phyloP scores from a whole-genome alignment of 2,113 vertebrate species.

The Menidia beryllina region DNA sequence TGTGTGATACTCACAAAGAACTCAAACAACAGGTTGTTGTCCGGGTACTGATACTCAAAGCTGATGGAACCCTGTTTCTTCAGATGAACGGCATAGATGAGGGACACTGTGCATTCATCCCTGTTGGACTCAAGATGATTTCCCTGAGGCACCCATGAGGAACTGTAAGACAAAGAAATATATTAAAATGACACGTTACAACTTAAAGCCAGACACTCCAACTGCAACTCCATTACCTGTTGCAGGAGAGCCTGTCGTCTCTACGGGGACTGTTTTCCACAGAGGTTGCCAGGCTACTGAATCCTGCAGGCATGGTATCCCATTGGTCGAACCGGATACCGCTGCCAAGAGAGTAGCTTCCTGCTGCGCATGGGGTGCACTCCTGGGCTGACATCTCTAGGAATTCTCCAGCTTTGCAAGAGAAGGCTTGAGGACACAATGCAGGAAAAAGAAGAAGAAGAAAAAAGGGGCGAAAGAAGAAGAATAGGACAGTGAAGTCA shows the following conservation, averaged over 20 bases:
- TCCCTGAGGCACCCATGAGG: constrained; percentile 92
- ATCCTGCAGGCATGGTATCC: constrained; percentile 92
- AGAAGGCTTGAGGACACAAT: constrained; percentile 86
- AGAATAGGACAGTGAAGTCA: neutral
- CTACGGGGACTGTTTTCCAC: constrained; percentile 84
- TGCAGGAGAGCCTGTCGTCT: constrained; percentile 84
- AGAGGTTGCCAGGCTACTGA: constrained; percentile 91
- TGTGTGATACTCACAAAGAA: constrained; percentile 91
- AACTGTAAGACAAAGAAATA: constrained; percentile 65
- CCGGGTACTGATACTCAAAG: constrained; percentile 97
- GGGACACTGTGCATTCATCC: constrained; percentile 95
- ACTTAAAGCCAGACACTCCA: neutral
- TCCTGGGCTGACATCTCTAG: constrained; percentile 96
- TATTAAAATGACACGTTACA: neutral
- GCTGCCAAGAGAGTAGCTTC: constrained; percentile 95
- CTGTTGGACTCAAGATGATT: constrained; percentile 95
- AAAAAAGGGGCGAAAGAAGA: neutral
- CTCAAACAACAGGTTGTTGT: constrained; percentile 97
- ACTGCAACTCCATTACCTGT: constrained; percentile 83
- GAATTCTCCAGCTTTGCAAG: constrained; percentile 93
- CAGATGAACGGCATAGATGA: constrained; percentile 95
- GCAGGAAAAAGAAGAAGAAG: neutral
- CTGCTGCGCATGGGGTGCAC: constrained; percentile 91
- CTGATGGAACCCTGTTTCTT: constrained; percentile 94
- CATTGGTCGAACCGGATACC: constrained; percentile 97